phyloP scores from a whole-genome alignment of 2,797 vertebrate species.

The Notolepis coatsorum region DNA sequence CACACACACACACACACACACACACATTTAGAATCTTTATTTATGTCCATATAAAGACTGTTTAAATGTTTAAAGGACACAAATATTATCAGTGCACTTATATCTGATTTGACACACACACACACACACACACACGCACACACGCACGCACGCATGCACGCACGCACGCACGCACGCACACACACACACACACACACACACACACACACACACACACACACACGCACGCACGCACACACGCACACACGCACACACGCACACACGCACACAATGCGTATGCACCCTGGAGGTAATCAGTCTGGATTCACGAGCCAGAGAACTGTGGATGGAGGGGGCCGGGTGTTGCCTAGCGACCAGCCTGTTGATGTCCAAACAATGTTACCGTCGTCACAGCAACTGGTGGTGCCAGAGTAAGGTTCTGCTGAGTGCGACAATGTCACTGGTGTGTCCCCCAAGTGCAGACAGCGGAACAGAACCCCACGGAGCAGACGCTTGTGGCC shows the following conservation, averaged over 20 bases:
- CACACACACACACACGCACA: neutral
- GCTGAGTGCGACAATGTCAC: constrained; percentile 73
- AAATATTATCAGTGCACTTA: no score
- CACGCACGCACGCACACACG: constrained; percentile 24
- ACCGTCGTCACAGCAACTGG: constrained; percentile 62
- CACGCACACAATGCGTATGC: constrained; percentile 18
- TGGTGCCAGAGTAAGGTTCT: constrained; percentile 64
- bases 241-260: constrained; percentile 18
- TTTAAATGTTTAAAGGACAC: no score
- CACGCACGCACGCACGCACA: neutral
- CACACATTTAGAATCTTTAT: no score
- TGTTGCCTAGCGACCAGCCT: constrained; percentile 77
- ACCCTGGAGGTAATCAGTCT: constrained; percentile 64
- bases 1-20: no score
- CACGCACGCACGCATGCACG: constrained; percentile 4
- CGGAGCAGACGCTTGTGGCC: no score
- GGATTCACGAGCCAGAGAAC: constrained; percentile 61
- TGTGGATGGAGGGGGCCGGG: constrained; percentile 64
- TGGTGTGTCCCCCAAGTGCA: constrained; percentile 60
- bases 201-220: constrained; percentile 10
- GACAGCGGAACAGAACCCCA: constrained; percentile 36
- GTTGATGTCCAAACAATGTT: constrained; percentile 83
- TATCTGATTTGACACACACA: no score
- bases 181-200: neutral
- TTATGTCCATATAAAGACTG: no score